Evolutionary conservation across 2,113 vertebrate species (phyloP).

Genomic region (Panthera tigris): DNA sequence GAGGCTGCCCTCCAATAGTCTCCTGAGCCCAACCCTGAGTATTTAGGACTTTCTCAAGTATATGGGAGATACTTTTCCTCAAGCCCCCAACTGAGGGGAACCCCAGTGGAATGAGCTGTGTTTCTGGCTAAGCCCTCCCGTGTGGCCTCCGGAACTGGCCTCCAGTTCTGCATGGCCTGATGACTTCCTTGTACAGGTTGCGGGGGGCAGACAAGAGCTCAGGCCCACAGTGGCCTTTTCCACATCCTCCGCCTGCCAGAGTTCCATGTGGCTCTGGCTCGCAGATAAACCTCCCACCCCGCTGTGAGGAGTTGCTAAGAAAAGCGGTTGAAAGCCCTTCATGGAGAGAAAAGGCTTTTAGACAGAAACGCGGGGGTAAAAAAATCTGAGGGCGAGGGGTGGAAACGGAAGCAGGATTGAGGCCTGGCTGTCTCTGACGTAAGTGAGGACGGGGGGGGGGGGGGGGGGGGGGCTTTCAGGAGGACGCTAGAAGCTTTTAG

Average conservation of each 20-base stretch:
- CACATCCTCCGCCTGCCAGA: not conserved
- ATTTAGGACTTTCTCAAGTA: not conserved
- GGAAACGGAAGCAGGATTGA: conserved; percentile 11
- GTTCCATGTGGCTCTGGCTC: conserved; percentile 45
- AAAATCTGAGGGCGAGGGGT: not conserved
- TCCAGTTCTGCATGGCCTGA: not conserved
- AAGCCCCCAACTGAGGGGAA: not conserved
- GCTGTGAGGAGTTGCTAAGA: conserved; percentile 71
- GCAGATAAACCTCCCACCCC: conserved; percentile 55
- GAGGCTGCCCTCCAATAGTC: not conserved
- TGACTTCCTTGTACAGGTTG: not conserved
- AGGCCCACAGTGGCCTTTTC: not conserved
- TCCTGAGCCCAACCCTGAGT: not conserved
- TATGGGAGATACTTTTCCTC: not conserved
- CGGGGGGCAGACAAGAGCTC: not conserved
- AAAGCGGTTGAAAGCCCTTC: conserved; percentile 74
- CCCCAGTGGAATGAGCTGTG: not conserved
- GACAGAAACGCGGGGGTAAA: conserved; percentile 52
- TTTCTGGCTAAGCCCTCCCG: not conserved
- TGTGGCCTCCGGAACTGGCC: not conserved
- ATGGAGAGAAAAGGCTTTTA: conserved; percentile 65
- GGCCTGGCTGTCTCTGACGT: conserved; percentile 46
- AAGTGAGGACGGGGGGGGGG: not conserved
- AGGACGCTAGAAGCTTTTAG: not conserved
- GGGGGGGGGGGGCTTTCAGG: not conserved